phyloP scores from a whole-genome alignment of 1,140 invertebrate species.

The Acromyrmex heyeri region DNA sequence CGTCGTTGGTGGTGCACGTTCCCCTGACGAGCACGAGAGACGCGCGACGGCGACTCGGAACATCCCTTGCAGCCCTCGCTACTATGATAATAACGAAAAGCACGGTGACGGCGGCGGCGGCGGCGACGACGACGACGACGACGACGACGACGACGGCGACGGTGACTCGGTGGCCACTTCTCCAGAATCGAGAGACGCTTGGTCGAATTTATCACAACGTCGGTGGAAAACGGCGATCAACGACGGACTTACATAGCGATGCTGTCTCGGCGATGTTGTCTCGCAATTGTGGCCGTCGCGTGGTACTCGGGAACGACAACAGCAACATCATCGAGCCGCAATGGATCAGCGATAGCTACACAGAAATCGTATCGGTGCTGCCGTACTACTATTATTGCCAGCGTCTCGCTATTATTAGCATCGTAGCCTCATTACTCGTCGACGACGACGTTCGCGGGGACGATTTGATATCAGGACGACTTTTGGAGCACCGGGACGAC shows the following conservation, averaged over 20 bases:
- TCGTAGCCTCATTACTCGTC: conserved; percentile 32
- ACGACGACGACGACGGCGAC: conserved; percentile 71
- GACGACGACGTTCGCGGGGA: conserved; percentile 53
- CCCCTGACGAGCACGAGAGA: conserved; percentile 74
- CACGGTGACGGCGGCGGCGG: conserved; percentile 68
- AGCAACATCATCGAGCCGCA: conserved; percentile 48
- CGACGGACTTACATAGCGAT: conserved; percentile 24
- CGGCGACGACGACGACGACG: conserved; percentile 64
- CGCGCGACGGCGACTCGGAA: conserved; percentile 67
- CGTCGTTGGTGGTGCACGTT: conserved; percentile 70
- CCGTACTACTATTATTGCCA: conserved; percentile 45
- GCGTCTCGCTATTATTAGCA: neutral
- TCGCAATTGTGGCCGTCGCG: conserved; percentile 43
- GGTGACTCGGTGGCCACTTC: conserved; percentile 70
- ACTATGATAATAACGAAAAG: conserved; percentile 77
- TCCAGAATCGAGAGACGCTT: conserved; percentile 70
- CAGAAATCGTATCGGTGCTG: conserved; percentile 49
- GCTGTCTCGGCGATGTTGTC: conserved; percentile 67
- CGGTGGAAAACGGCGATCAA: conserved; percentile 63
- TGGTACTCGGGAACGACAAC: conserved; percentile 43
- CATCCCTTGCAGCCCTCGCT: conserved; percentile 69
- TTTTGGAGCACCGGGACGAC: neutral
- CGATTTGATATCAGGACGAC: neutral
- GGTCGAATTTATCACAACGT: conserved; percentile 60
- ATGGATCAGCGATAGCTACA: conserved; percentile 60